Evolutionary conservation across 2,113 vertebrate genomes (phyloP), one percentile per base, ranked within the genome.

Genomic region (Desmodus rotundus): DNA sequence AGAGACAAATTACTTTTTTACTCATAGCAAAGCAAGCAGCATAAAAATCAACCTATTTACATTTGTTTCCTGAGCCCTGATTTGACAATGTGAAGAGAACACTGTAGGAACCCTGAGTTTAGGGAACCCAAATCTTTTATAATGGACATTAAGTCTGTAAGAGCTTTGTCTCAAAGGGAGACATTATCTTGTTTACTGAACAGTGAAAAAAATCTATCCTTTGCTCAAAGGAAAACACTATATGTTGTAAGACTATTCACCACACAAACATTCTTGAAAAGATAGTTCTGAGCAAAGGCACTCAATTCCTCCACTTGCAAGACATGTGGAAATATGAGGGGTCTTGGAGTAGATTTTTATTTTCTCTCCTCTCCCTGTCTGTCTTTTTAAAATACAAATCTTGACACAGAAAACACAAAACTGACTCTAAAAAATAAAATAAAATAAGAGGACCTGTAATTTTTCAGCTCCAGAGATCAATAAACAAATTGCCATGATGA

Each of bases 341-440:
- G 0, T 56, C n/a, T 92, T 41, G 15, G 0, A 81, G 87, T 95
- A 61, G 2, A 33, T 81, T 93, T 65, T 96, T 43, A 50, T 81
- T 89, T 89, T 72, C 36, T 80, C 38, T 87, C 87, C 41, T 43
- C 89, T 97, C 61, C 65, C 68, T 70, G 36, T 41, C 36, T 92
- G 6, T 86, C 89, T 89, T 78, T 83, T 91, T 52, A 84, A 81
- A 95, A 93, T 78, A 50, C 45, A 92, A 92, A 92, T 85, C 86
- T 54, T 77, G 38, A 68, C 65, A 81, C 11, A 20, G 33, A 36
- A 87, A 84, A 85, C 70, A 72, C 58, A 93, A 73, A 85, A 83
- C 41, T 50, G 41, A 85, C 43, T 87, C 56, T 70, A 50, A 89
- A 87, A 93, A 92, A 38, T 68, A 45, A 45, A 16, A 52, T 52